Evolutionary conservation across 2,888 invertebrate genomes (phyloP), one percentile per base, ranked within the genome.

Genomic region (Lithodes maja): DNA sequence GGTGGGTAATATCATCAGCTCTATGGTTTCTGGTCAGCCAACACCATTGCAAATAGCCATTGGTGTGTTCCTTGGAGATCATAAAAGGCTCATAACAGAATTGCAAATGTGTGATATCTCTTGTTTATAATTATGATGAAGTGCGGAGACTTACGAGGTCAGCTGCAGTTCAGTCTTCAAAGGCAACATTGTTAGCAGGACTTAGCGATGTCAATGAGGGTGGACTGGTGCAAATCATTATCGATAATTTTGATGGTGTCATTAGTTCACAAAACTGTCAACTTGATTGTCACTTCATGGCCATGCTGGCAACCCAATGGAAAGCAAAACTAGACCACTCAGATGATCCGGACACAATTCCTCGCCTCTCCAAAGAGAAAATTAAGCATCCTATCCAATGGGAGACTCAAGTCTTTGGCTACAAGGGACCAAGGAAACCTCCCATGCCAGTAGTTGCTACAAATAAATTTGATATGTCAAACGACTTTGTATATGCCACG

Each of bases 71-170:
- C 50, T 80, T 49, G 50, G 80, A 9, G 55, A 80, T 55, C 55
- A 53, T n/a, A 54, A 80, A 55, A 50, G n/a, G 5, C 53, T 54
- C n/a, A 55, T 80, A n/a, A 50, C 3, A 80, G 80, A 17, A 53
- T 15, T 80, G n/a, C 53, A 49, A 17, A 55, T 9, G n/a, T 80
- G n/a, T 52, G 53, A 17, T 1, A 50, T 80, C 53, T 49, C 53
- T 12, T 80, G 80, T 33, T 80, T 54, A 80, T 80, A n/a, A n/a
- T n/a, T n/a, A 53, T 80, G 80, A 80, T 80, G 80, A 80, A 33
- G n/a, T 52, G 15, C 80, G n/a, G n/a, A 80, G 53, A 52, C 53
- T 80, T 15, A n/a, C 9, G n/a, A 49, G 80, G n/a, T 53, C 53
- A 80, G 80, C 17, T 52, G 53, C 80, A n/a, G 53, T 55, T 52